These are phyloP conservation scores for Heterotis niloticus DNA, from an alignment of 2,113 vertebrate species.

Conservation along the genomic window DNA sequence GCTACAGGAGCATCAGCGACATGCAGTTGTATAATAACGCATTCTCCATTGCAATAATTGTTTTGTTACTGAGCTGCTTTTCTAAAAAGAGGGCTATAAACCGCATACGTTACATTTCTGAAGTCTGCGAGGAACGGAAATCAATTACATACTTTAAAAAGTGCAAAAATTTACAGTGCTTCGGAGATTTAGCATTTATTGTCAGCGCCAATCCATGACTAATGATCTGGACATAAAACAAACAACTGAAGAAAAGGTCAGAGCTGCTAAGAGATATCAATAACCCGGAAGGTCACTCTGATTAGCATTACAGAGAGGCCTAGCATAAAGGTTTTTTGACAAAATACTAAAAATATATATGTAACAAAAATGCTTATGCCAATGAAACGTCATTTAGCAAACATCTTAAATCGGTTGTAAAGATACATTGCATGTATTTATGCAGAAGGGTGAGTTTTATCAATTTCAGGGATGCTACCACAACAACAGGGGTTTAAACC, in stretches of 20 bases:
- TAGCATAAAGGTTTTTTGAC: not conserved
- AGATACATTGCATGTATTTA: not conserved
- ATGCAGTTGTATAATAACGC: not conserved
- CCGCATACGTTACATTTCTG: too few relatives aligned
- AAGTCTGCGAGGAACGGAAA: not conserved
- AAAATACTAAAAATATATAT: not conserved
- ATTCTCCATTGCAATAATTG: not conserved
- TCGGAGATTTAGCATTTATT: constrained; percentile 4
- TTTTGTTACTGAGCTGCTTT: not conserved
- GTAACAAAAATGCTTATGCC: too few relatives aligned
- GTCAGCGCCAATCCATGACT: not conserved
- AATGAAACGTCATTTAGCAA: too few relatives aligned
- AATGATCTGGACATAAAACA: constrained; percentile 8
- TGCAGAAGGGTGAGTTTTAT: not conserved
- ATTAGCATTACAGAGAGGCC: not conserved
- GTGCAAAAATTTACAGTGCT: not conserved
- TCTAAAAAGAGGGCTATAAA: not conserved
- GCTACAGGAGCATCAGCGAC: not conserved
- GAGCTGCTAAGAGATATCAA: not conserved
- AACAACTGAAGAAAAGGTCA: constrained; percentile 13
- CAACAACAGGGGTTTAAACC: too few relatives aligned
- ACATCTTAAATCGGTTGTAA: too few relatives aligned
- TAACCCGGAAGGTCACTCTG: not conserved
- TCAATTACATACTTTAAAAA: constrained; percentile 4
- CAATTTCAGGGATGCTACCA: too few relatives aligned